Conservation (phyloP, 1,140 invertebrate genomes). For the Bradynema listronoti region DNA sequence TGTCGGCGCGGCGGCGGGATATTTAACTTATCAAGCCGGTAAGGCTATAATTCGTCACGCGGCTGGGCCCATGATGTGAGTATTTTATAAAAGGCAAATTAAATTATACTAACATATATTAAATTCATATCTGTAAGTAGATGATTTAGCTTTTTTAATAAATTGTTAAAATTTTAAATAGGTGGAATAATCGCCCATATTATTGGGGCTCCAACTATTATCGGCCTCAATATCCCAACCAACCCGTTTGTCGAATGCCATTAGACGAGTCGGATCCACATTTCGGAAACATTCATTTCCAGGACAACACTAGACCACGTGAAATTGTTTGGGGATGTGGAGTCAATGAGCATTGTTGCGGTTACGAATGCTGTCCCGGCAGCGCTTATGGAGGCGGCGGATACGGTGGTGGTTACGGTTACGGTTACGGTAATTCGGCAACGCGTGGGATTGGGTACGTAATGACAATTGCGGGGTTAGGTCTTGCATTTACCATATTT, state of each 20-base stretch:
- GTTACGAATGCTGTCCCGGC: constrained; percentile 49
- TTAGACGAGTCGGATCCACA: constrained; percentile 42
- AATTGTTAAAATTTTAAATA: constrained; percentile 18
- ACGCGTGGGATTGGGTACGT: neutral
- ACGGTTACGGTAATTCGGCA: neutral
- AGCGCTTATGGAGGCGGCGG: constrained; percentile 1
- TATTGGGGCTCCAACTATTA: constrained; percentile 51
- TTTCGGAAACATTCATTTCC: constrained; percentile 54
- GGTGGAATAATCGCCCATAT: constrained; percentile 50
- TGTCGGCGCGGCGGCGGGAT: constrained; percentile 55
- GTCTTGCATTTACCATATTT: neutral
- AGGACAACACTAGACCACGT: constrained; percentile 46
- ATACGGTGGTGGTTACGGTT: constrained; percentile 8
- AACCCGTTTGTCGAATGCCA: constrained; percentile 55
- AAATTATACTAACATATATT: neutral
- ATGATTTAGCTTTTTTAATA: constrained; percentile 11
- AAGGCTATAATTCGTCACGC: constrained; percentile 49
- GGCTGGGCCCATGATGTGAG: constrained; percentile 52
- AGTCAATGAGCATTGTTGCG: constrained; percentile 36
- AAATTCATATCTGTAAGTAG: neutral
- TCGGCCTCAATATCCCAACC: constrained; percentile 6
- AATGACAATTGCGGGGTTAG: neutral
- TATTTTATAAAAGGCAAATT: neutral
- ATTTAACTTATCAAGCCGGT: constrained; percentile 57
- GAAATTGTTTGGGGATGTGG: constrained; percentile 53